Percentiles rank a stretch among this genome's conserved stretches.
Conservation (phyloP, 2,797 vertebrate genomes). For the Eospalax fontanierii region DNA sequence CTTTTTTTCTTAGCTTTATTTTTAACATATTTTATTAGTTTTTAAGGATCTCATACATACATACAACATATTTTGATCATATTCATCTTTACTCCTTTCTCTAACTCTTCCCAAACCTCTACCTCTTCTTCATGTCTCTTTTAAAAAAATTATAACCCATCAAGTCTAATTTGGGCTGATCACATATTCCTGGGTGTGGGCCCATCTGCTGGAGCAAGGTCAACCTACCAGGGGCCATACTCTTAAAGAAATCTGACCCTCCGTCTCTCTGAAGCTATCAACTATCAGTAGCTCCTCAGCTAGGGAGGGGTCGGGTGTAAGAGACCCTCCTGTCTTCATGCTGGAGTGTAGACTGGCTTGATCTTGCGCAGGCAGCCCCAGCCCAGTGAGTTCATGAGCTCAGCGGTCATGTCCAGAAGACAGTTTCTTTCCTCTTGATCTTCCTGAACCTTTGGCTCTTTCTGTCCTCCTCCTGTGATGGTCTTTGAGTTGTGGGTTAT, state of each 20-base stretch:
- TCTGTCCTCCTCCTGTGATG: neutral
- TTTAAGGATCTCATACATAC: neutral
- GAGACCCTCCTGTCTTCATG: neutral
- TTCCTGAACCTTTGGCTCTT: neutral
- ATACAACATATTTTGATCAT: neutral
- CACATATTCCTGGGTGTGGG: neutral
- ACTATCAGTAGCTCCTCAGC: neutral
- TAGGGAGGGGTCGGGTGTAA: too few species aligned
- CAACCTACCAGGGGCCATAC: neutral
- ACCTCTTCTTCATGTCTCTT: neutral
- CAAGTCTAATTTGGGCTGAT: neutral
- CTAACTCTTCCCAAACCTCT: neutral
- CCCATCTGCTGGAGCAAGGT: neutral
- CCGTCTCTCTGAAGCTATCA: neutral
- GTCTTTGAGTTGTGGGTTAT: neutral
- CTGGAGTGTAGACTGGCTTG: neutral
- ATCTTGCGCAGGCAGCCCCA: neutral
- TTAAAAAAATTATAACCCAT: too few species aligned
- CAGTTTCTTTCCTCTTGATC: neutral
- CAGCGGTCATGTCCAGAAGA: neutral
- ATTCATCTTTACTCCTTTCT: neutral
- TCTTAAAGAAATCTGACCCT: neutral
- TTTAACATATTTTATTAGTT: neutral
- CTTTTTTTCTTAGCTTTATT: neutral
- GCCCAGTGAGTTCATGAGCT: neutral